A percentile compares a stretch with the other conserved stretches of the same genome.
phyloP scores from a whole-genome alignment of 2,888 invertebrate genomes.

The Norana najaformis region DNA sequence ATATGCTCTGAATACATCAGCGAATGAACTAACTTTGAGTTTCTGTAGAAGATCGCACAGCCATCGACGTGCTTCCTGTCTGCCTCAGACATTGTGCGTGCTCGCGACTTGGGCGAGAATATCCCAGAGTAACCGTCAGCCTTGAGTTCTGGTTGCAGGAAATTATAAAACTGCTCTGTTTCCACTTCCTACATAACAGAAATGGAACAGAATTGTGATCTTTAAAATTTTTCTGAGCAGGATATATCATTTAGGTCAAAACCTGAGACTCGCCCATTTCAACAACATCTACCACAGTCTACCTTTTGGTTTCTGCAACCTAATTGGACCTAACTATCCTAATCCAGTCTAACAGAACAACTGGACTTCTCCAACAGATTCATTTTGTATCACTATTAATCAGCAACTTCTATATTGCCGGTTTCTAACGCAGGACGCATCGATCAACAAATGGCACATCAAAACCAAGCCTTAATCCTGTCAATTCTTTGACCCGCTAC shows the following conservation, averaged over 20 bases:
- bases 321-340: no score
- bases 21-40: conserved; percentile 59
- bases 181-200: conserved; percentile 81
- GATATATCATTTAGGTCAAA: neutral
- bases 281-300: neutral
- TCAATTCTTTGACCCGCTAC: no score
- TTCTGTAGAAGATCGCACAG: conserved; percentile 92
- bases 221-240: neutral
- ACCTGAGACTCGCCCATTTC: neutral
- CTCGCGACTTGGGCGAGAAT: conserved; percentile 95
- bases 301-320: neutral
- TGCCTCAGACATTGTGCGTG: conserved; percentile 95
- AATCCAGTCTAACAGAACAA: no score
- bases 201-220: neutral
- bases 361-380: neutral
- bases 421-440: no score
- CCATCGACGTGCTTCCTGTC: conserved; percentile 98
- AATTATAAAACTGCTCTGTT: conserved; percentile 96
- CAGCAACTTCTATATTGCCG: neutral
- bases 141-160: conserved; percentile 91
- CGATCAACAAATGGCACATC: no score
- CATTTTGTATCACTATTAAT: neutral
- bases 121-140: conserved; percentile 85
- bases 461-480: no score
- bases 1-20: neutral